A percentile compares a stretch with the other conserved stretches of the same genome.
Conservation (phyloP, 2,888 invertebrate species). For the Pyrrhia umbra region DNA sequence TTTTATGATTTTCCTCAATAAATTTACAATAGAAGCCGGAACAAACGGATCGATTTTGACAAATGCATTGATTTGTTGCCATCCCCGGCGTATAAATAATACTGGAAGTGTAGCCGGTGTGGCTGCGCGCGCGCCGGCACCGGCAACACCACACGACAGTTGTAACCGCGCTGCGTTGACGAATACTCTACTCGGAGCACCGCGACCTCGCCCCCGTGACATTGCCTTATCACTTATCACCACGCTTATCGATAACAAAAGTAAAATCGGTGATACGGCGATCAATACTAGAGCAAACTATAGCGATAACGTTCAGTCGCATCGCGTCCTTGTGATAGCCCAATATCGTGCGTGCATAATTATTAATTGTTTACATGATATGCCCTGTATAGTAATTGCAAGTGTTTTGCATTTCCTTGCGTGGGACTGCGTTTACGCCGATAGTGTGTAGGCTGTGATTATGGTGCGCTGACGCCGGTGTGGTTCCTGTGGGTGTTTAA, state of each 20-base stretch:
- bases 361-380: constrained; percentile 50
- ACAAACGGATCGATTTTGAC: constrained; percentile 73
- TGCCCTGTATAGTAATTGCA: constrained; percentile 49
- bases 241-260: constrained; percentile 73
- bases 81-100: constrained; percentile 83
- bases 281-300: constrained; percentile 59
- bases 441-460: constrained; percentile 85
- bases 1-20: constrained; percentile 52
- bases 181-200: constrained; percentile 82
- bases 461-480: constrained; percentile 84
- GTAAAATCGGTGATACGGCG: constrained; percentile 74
- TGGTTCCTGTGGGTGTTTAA: constrained; percentile 85
- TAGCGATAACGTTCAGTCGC: constrained; percentile 64
- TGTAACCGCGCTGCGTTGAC: constrained; percentile 86
- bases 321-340: constrained; percentile 69
- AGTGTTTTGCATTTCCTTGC: constrained; percentile 75
- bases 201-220: constrained; percentile 83
- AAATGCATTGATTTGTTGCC: constrained; percentile 76
- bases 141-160: constrained; percentile 81
- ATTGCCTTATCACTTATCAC: constrained; percentile 84
- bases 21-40: constrained; percentile 53
- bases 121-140: constrained; percentile 82
- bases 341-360: constrained; percentile 31
- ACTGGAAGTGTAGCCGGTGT: constrained; percentile 73
- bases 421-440: constrained; percentile 74